phyloP scores from a whole-genome alignment of 23 tunicate genomes.

The Trididemnum nubilum region DNA sequence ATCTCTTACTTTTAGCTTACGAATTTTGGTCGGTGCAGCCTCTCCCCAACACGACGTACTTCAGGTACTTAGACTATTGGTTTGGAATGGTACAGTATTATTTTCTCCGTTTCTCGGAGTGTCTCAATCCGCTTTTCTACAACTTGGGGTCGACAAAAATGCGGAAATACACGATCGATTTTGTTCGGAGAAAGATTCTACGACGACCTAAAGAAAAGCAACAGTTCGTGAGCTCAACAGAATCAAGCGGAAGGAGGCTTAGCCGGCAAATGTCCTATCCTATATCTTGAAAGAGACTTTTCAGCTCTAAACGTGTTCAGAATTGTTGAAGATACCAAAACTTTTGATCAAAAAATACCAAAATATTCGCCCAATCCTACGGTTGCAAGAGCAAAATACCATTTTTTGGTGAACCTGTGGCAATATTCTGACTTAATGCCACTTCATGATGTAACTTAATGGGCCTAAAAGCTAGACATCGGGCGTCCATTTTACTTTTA shows the following conservation, averaged over 20 bases:
- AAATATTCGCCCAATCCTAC: too few relatives aligned
- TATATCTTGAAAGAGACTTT: too few relatives aligned
- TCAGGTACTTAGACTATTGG: slow-evolving; percentile 75
- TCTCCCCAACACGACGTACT: slow-evolving; percentile 49
- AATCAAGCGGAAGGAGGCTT: not conserved
- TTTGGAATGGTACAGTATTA: slow-evolving; percentile 74
- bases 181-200: slow-evolving; percentile 11
- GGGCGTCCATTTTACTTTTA: too few relatives aligned
- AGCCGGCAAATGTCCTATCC: not conserved
- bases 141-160: slow-evolving; percentile 80
- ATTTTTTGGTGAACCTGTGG: too few relatives aligned
- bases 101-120: slow-evolving; percentile 73
- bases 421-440: too few relatives aligned
- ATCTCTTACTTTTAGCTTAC: slow-evolving; percentile 40
- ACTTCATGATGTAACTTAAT: too few relatives aligned
- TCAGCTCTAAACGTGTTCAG: too few relatives aligned
- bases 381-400: too few relatives aligned
- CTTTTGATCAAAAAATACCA: too few relatives aligned
- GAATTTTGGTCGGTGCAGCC: slow-evolving; percentile 60
- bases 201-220: not conserved
- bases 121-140: slow-evolving; percentile 81
- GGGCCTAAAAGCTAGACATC: too few relatives aligned
- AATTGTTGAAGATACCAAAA: too few relatives aligned
- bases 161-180: slow-evolving; percentile 50
- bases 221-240: not conserved